Conservation (phyloP, 64 coral and sea anemone species). For the Pocillopora verrucosa region DNA sequence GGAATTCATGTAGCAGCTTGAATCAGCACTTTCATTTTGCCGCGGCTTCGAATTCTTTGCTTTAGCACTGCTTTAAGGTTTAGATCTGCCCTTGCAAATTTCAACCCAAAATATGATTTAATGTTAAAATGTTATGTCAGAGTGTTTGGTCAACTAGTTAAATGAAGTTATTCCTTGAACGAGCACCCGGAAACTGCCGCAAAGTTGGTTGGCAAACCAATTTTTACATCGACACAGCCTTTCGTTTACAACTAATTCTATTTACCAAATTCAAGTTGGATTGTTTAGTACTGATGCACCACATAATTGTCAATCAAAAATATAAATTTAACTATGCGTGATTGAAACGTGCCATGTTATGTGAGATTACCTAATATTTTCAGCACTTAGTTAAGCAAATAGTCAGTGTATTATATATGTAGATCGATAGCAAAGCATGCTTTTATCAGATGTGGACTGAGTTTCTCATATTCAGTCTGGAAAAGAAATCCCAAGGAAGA, state of each 20-base stretch:
- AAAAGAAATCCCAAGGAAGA: too few relatives aligned
- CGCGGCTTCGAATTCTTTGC: not conserved
- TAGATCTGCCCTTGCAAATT: not conserved
- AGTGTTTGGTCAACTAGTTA: not conserved
- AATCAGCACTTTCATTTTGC: not conserved
- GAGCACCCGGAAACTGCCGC: conserved; percentile 14
- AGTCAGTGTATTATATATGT: too few relatives aligned
- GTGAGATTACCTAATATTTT: too few relatives aligned
- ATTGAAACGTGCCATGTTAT: too few relatives aligned
- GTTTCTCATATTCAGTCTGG: too few relatives aligned
- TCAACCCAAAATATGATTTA: not conserved
- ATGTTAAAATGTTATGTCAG: not conserved
- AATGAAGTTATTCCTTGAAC: not conserved
- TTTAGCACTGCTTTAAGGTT: not conserved
- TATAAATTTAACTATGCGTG: not conserved
- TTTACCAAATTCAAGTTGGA: not conserved
- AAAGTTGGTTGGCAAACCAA: not conserved
- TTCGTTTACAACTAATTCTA: not conserved
- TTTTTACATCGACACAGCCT: not conserved
- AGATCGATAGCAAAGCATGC: too few relatives aligned
- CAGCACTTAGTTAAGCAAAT: too few relatives aligned
- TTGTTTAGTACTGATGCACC: not conserved
- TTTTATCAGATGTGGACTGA: too few relatives aligned
- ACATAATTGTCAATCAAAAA: not conserved
- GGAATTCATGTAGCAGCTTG: not conserved